Conservation (phyloP, 92 coral and sea anemone species). For the Plumapathes pennacea region DNA sequence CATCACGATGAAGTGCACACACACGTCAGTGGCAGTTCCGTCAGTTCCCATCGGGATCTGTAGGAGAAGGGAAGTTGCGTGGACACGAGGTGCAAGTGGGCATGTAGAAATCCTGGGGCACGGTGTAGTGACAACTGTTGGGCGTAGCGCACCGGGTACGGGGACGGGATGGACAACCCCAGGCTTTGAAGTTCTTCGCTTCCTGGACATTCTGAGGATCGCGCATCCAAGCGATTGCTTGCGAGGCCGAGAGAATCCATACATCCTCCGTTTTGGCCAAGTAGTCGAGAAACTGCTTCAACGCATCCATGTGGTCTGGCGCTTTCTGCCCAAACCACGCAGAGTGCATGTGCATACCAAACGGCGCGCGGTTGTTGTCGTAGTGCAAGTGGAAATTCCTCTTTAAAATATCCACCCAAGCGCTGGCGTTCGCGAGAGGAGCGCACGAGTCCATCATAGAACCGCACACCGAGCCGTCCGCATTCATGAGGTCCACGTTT, state of each 20-base stretch:
- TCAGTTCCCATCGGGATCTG: constrained; percentile 71
- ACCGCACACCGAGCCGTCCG: constrained; percentile 63
- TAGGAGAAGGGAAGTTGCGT: constrained; percentile 69
- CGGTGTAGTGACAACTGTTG: constrained; percentile 63
- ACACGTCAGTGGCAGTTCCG: too few relatives aligned
- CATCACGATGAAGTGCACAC: too few relatives aligned
- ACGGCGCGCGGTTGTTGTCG: constrained; percentile 68
- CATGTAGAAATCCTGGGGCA: constrained; percentile 72
- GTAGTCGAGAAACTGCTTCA: constrained; percentile 52
- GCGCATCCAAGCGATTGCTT: constrained; percentile 73
- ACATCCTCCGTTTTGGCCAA: constrained; percentile 52
- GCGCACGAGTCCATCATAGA: constrained; percentile 83
- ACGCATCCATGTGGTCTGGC: constrained; percentile 57
- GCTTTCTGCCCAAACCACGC: constrained; percentile 49
- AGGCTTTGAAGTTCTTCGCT: constrained; percentile 63
- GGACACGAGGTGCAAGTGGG: constrained; percentile 79
- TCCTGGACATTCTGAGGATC: constrained; percentile 55
- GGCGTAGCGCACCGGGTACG: constrained; percentile 56
- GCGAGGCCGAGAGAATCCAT: constrained; percentile 78
- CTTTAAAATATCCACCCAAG: constrained; percentile 58
- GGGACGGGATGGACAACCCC: constrained; percentile 77
- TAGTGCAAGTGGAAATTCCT: constrained; percentile 77
- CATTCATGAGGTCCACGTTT: constrained; percentile 67
- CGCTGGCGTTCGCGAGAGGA: constrained; percentile 39
- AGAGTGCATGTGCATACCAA: constrained; percentile 82